phyloP scores from a whole-genome alignment of 2,797 vertebrate species.

The Pseudochirops cupreus region DNA sequence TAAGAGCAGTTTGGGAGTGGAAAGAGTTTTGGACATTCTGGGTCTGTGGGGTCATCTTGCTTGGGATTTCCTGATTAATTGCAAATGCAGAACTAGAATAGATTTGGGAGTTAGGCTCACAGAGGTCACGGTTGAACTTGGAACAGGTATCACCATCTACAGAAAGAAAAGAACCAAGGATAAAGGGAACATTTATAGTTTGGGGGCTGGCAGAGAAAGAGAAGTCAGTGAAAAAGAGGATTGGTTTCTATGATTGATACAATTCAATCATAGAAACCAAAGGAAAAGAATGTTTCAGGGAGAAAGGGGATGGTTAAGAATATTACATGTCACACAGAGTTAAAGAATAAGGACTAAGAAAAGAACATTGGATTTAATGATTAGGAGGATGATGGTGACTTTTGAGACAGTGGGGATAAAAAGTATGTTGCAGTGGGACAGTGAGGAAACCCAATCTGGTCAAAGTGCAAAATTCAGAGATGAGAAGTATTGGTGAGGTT shows the following conservation, averaged over 20 bases:
- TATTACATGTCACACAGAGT: neutral
- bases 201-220: neutral
- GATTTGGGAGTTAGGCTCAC: neutral
- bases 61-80: neutral
- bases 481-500: neutral
- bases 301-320: too few species aligned
- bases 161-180: neutral
- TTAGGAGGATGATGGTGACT: neutral
- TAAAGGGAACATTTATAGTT: neutral
- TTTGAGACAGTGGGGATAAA: neutral
- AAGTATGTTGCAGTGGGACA: neutral
- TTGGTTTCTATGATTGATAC: neutral
- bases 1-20: neutral
- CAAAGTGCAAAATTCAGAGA: neutral
- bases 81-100: neutral
- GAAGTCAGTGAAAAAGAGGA: neutral
- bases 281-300: neutral
- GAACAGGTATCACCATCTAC: neutral
- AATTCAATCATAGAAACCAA: neutral
- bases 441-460: neutral
- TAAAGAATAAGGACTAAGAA: neutral
- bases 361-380: neutral
- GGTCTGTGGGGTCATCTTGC: neutral
- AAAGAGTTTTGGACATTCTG: neutral
- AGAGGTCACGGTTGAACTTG: neutral